A percentile compares a stretch with the other conserved stretches of the same genome.
Conservation (phyloP, 2,888 invertebrate genomes). For the Orthosia incerta region DNA sequence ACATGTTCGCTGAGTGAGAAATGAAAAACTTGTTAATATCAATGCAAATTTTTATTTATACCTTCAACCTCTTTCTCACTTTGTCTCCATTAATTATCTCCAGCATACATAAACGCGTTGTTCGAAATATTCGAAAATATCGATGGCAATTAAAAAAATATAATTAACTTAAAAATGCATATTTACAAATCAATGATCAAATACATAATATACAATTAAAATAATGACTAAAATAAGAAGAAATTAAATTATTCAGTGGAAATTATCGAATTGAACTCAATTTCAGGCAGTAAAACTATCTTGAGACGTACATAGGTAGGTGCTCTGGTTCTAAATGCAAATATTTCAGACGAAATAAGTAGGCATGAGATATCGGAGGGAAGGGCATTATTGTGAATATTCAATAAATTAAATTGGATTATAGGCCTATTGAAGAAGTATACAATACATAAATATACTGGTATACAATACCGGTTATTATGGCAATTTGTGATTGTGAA, state of each 20-base stretch:
- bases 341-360: conserved; percentile 69
- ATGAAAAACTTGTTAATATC: conserved; percentile 84
- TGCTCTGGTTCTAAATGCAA: conserved; percentile 80
- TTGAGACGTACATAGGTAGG: conserved; percentile 71
- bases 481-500: conserved; percentile 88
- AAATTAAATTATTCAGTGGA: conserved; percentile 80
- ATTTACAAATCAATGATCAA: conserved; percentile 89
- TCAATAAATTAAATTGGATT: conserved; percentile 76
- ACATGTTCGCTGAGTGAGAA: conserved; percentile 60
- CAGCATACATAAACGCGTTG: conserved; percentile 83
- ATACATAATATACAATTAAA: conserved; percentile 90
- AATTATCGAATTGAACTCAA: conserved; percentile 77
- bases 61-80: conserved; percentile 85
- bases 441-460: conserved; percentile 73
- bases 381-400: conserved; percentile 71
- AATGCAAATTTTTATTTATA: conserved; percentile 87
- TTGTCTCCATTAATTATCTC: conserved; percentile 86
- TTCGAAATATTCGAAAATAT: conserved; percentile 84
- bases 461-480: conserved; percentile 84
- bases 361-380: conserved; percentile 79
- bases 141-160: conserved; percentile 89
- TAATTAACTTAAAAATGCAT: conserved; percentile 88
- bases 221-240: conserved; percentile 88
- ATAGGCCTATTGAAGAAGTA: conserved; percentile 71
- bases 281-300: conserved; percentile 75